Conservation (phyloP, 2,888 invertebrate species). For the Thyatira batis region DNA sequence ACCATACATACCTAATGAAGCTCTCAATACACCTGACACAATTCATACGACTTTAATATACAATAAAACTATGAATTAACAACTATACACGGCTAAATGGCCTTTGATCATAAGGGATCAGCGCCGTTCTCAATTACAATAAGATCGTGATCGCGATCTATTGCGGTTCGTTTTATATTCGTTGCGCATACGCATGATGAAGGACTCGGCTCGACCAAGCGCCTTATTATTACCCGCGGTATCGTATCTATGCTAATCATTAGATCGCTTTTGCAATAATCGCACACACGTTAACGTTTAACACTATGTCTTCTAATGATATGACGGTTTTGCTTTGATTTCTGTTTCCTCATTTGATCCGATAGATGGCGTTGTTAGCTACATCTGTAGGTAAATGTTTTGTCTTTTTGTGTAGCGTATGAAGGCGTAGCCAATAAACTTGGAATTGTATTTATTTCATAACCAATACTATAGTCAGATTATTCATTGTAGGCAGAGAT, state of each 20-base stretch:
- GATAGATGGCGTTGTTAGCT: no score
- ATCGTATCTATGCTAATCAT: slow-evolving; percentile 61
- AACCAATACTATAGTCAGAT: no score
- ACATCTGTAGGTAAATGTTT: no score
- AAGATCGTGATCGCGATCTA: slow-evolving; percentile 17
- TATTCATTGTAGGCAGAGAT: no score
- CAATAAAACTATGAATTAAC: slow-evolving; percentile 44
- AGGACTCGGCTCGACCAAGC: slow-evolving; percentile 17
- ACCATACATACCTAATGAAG: no score
- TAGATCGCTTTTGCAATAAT: slow-evolving; percentile 33
- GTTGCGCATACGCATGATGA: slow-evolving; percentile 14
- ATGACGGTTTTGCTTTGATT: slow-evolving; percentile 6
- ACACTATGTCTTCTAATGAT: slow-evolving; percentile 20
- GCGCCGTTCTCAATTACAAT: slow-evolving; percentile 29
- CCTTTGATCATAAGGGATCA: slow-evolving; percentile 48
- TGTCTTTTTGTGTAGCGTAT: no score
- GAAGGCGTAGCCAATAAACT: no score
- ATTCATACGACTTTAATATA: slow-evolving; percentile 43
- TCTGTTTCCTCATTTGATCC: slow-evolving; percentile 7
- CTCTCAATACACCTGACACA: slow-evolving; percentile 22
- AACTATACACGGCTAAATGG: slow-evolving; percentile 29
- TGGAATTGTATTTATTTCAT: no score
- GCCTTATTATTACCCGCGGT: slow-evolving; percentile 62
- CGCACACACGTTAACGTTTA: slow-evolving; percentile 13
- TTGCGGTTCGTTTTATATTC: slow-evolving; percentile 14